phyloP scores from a whole-genome alignment of 2,113 vertebrate genomes.

The Turnix velox region DNA sequence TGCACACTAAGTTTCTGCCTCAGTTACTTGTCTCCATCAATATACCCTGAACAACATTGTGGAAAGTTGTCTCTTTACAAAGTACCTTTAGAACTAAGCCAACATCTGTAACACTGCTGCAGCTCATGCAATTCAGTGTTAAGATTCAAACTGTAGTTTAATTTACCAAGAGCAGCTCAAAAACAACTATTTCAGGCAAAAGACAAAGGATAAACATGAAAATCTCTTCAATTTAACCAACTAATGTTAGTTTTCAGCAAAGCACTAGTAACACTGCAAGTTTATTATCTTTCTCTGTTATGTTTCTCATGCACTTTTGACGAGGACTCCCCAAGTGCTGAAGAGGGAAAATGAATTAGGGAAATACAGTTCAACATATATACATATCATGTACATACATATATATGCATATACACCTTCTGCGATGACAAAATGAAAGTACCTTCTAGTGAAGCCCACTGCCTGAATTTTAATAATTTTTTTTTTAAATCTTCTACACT shows the following conservation, averaged over 20 bases:
- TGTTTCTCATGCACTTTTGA: background rate
- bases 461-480: background rate
- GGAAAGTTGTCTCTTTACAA: background rate
- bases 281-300: background rate
- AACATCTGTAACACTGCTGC: background rate
- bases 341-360: background rate
- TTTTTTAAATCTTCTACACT: slow-evolving; percentile 47
- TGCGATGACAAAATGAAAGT: background rate
- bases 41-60: background rate
- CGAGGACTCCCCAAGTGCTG: background rate
- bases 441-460: background rate
- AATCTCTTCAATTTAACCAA: background rate
- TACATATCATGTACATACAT: no score
- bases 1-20: background rate
- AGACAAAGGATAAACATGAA: background rate
- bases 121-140: background rate
- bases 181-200: background rate
- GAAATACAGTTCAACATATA: background rate
- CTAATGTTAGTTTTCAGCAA: background rate
- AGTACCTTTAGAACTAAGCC: background rate
- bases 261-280: background rate
- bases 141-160: background rate
- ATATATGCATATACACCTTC: background rate
- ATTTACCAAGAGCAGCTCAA: background rate
- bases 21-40: background rate